These are phyloP conservation scores for Microcaecilia unicolor DNA, from an alignment of 2,797 vertebrate species.

Conservation along the genomic window DNA sequence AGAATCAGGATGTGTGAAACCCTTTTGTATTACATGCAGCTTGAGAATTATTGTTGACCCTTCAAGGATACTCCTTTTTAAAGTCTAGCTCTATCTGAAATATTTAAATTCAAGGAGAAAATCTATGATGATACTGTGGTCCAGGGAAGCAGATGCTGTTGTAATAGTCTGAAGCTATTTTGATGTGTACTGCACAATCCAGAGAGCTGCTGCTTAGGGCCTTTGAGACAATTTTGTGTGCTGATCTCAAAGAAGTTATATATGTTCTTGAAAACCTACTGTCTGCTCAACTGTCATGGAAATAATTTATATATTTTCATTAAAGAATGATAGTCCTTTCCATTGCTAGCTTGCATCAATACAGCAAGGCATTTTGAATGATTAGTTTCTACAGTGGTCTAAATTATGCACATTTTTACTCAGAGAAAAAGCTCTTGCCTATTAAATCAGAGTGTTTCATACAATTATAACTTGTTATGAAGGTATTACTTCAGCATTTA, in stretches of 20 bases:
- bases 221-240: slow-evolving; percentile 22
- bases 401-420: slow-evolving; percentile 10
- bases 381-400: slow-evolving; percentile 7
- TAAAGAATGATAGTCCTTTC: slow-evolving; percentile 17
- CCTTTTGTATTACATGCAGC: neutral
- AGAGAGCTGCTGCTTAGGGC: slow-evolving; percentile 1
- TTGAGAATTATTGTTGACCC: neutral
- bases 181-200: slow-evolving; percentile 12
- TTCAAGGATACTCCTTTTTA: neutral
- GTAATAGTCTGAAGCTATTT: slow-evolving; percentile 7
- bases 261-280: slow-evolving; percentile 16
- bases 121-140: slow-evolving; percentile 1
- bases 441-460: slow-evolving; percentile 5
- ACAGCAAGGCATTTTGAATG: slow-evolving; percentile 17
- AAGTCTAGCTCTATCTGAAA: too few relatives aligned
- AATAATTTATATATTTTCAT: slow-evolving; percentile 20
- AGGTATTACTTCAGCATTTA: slow-evolving; percentile 9
- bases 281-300: slow-evolving; percentile 3
- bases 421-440: slow-evolving; percentile 6
- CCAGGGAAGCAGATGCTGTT: slow-evolving; percentile 9
- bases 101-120: slow-evolving; percentile 4
- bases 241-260: slow-evolving; percentile 23
- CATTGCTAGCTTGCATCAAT: too few relatives aligned
- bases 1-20: neutral
- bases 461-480: slow-evolving; percentile 4